Evolutionary conservation across 2,797 vertebrate species (phyloP), one percentile per base, ranked within the genome.

Genomic region (Melanotaenia boesemani): DNA sequence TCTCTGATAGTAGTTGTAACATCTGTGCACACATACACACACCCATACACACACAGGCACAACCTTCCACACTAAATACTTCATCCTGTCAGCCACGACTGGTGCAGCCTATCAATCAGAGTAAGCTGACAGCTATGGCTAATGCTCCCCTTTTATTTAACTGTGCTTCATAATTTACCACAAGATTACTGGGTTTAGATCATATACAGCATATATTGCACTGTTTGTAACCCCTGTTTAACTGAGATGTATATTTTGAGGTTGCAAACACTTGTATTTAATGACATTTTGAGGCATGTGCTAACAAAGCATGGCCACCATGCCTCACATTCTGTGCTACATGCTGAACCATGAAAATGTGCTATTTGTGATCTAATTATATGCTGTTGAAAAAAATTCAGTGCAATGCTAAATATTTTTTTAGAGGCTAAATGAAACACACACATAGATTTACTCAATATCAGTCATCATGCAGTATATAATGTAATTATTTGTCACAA

Each of bases 111-210:
- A 90, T 92, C 91, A 87, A 79, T 93, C 91, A 91, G 59, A 8
- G 58, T 81, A 83, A 86, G 82, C 82, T 85, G 88, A 87, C 90
- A 91, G 77, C 89, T 87, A 67, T 84, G 67, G 86, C 86, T 90
- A 90, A 91, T 88, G 87, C 86, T 56, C 70, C 78, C 75, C 72
- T 89, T 89, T 90, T 84, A 90, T 87, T 90, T 84, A 85, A 86
- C 72, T 57, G 24, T 70, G 79, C 68, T 80, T 91, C 83, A 86
- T 90, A 83, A 91, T 90, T 87, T 84, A 79, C 80, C 60, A 68
- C 77, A 74, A 80, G 62, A 83, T 82, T 73, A 54, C 72, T 46
- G 73, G 74, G 37, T 87, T 81, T 79, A 70, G 72, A 88, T 89
- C 81, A 75, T 37, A 64, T 22, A 10, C 50, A 15, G 72, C 76